phyloP scores from a whole-genome alignment of 2,113 vertebrate genomes.

The Ardeotis arabs region DNA sequence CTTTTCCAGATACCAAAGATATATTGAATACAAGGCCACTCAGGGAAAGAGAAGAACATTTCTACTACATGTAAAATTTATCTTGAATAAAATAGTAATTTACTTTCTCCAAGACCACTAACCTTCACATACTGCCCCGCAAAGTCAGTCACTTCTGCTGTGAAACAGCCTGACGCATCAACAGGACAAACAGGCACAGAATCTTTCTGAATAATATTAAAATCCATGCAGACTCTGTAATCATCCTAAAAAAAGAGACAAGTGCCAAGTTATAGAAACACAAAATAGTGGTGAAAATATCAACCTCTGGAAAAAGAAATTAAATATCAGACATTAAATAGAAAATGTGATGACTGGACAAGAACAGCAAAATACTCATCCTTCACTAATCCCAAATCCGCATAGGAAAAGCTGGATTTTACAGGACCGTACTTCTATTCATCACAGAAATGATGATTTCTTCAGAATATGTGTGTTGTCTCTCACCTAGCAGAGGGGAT shows the following conservation, averaged over 20 bases:
- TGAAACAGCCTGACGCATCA: conserved; percentile 93
- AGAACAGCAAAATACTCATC: neutral
- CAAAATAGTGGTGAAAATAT: neutral
- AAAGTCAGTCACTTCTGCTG: conserved; percentile 91
- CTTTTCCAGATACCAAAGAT: neutral
- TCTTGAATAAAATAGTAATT: neutral
- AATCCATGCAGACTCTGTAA: conserved; percentile 92
- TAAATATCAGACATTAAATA: neutral
- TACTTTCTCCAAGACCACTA: conserved; percentile 14
- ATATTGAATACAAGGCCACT: neutral
- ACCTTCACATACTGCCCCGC: conserved; percentile 98
- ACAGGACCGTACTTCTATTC: neutral
- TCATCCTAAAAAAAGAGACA: conserved; percentile 83
- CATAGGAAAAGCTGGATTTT: neutral
- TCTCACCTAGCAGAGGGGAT: neutral
- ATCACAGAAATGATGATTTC: neutral
- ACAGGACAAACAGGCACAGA: conserved; percentile 94
- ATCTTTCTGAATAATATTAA: conserved; percentile 91
- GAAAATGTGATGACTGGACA: neutral
- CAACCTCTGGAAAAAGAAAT: neutral
- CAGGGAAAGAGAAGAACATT: neutral
- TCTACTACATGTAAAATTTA: neutral
- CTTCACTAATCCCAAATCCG: neutral
- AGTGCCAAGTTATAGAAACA: neutral
- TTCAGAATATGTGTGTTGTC: neutral